Evolutionary conservation across 2,113 vertebrate genomes (phyloP).

Genomic region (Apodemus speciosus): DNA sequence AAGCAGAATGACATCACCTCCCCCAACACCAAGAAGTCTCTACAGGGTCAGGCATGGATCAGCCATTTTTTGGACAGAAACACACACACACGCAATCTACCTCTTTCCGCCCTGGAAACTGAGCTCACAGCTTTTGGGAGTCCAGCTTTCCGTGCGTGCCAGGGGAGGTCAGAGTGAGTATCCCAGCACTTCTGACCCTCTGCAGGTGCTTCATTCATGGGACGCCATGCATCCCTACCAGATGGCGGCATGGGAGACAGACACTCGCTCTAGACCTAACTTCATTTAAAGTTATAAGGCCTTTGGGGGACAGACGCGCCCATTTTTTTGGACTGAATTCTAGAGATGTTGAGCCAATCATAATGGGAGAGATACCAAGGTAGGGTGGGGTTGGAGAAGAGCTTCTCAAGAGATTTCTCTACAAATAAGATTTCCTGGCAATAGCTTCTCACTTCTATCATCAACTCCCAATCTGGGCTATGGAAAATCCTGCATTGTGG

Average conservation of each 20-base stretch:
- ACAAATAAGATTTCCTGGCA: constrained; percentile 72
- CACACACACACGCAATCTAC: constrained; percentile 49
- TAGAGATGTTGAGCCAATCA: constrained; percentile 38
- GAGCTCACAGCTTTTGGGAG: constrained; percentile 53
- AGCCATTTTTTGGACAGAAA: constrained; percentile 60
- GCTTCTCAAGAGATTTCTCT: constrained; percentile 64
- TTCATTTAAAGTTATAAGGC: constrained; percentile 55
- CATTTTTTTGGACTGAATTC: constrained; percentile 59
- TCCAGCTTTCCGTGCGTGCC: neutral
- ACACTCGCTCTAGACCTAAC: neutral
- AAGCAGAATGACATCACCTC: constrained; percentile 74
- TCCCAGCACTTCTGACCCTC: neutral
- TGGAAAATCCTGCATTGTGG: constrained; percentile 38
- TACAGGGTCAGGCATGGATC: constrained; percentile 61
- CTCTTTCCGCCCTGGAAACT: constrained; percentile 44
- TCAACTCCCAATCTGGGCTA: neutral
- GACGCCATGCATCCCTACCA: neutral
- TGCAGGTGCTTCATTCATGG: constrained; percentile 62
- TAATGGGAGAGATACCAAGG: constrained; percentile 48
- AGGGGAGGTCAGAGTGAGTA: constrained; percentile 44
- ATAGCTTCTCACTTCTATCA: constrained; percentile 39
- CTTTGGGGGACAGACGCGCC: constrained; percentile 48
- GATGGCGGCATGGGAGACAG: constrained; percentile 3
- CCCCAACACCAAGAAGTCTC: constrained; percentile 65
- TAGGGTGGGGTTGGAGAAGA: constrained; percentile 67